phyloP scores from a whole-genome alignment of 2,113 vertebrate species.

The Channa maculata region DNA sequence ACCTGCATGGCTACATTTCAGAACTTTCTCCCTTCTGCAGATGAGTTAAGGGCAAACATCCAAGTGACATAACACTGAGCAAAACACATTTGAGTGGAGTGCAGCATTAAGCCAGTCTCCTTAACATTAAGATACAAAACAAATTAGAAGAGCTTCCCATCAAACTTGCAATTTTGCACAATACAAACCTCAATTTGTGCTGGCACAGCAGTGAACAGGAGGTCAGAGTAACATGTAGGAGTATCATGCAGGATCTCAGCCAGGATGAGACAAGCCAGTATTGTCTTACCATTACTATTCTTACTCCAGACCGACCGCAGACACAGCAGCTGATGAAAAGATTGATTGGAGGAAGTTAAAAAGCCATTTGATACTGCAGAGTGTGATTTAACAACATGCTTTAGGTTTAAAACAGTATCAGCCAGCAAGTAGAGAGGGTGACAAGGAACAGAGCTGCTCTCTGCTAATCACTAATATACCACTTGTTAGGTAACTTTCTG shows the following conservation, averaged over 20 bases:
- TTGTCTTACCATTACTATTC: constrained; percentile 83
- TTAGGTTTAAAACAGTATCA: constrained; percentile 68
- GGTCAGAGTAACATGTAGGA: constrained; percentile 51
- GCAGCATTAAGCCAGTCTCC: neutral
- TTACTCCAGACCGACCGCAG: constrained; percentile 56
- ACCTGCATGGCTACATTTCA: too few species aligned
- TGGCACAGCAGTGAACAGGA: constrained; percentile 18
- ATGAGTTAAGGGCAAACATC: neutral
- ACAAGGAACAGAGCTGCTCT: constrained; percentile 61
- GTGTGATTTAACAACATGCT: constrained; percentile 67
- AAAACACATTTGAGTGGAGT: neutral
- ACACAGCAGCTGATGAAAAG: constrained; percentile 76
- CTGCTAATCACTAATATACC: constrained; percentile 47
- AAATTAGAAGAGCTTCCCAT: neutral
- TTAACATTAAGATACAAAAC: constrained; percentile 6
- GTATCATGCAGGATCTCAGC: constrained; percentile 49
- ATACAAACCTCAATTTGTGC: constrained; percentile 13
- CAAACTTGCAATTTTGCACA: constrained; percentile 33
- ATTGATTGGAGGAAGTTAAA: constrained; percentile 77
- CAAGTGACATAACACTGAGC: neutral
- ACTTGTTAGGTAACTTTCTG: constrained; percentile 35
- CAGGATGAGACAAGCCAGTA: constrained; percentile 75
- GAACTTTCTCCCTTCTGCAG: neutral
- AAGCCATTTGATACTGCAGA: constrained; percentile 72
- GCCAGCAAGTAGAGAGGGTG: constrained; percentile 30